Conservation (phyloP, 1,140 invertebrate species). For the Chlorops oryzae region DNA sequence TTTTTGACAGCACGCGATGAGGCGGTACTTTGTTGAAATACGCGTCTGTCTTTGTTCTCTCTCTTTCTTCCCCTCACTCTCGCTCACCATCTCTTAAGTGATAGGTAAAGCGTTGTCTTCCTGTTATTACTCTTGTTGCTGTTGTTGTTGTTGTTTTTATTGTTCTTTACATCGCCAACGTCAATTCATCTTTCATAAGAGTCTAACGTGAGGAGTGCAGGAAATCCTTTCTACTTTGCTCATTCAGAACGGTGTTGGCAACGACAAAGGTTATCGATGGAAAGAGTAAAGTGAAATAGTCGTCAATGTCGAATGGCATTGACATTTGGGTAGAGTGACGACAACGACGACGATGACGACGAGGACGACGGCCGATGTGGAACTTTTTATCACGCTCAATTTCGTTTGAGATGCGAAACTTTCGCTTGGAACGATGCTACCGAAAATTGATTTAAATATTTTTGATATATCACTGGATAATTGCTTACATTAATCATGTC, state of each 20-base stretch:
- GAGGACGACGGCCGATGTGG: conserved; percentile 16
- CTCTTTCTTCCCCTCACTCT: not conserved
- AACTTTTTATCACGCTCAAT: conserved; percentile 37
- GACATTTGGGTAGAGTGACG: conserved; percentile 28
- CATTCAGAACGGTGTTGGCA: no score
- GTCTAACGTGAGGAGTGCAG: no score
- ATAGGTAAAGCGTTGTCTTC: no score
- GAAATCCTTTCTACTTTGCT: no score
- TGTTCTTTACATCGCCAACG: conserved; percentile 10
- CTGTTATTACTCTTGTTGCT: conserved; percentile 32
- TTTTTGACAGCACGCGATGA: conserved; percentile 38
- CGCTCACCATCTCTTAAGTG: not conserved
- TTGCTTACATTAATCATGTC: conserved; percentile 43
- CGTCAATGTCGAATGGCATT: no score
- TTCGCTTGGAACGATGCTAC: no score
- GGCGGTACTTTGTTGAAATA: no score
- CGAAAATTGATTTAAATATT: conserved; percentile 44
- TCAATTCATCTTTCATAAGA: no score
- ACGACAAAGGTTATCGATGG: no score
- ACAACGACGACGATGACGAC: conserved; percentile 10
- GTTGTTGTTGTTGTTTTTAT: conserved; percentile 16
- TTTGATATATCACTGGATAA: conserved; percentile 43
- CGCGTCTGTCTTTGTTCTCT: no score
- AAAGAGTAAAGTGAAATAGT: no score
- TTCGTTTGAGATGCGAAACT: no score